Percentiles rank a stretch among this genome's conserved stretches.
Conservation (phyloP, 2,888 invertebrate genomes). For the Drosophila parthenogenetica region DNA sequence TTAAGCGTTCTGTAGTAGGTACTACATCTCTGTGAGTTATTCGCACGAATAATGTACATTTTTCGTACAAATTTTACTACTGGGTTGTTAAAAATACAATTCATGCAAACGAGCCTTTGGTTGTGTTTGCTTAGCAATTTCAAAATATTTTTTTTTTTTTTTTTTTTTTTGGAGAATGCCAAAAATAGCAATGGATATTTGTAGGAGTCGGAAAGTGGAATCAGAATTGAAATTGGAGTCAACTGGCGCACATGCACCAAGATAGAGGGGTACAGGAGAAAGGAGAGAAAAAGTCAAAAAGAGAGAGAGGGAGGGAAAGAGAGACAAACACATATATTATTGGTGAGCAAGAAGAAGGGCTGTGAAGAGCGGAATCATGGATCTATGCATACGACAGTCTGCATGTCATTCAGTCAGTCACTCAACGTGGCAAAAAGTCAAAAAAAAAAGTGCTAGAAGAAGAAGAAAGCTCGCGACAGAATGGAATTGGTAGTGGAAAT, state of each 20-base stretch:
- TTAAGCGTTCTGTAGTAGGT: no score
- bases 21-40: no score
- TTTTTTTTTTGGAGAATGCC: constrained; percentile 6
- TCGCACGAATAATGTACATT: no score
- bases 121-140: constrained; percentile 50
- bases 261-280: background rate
- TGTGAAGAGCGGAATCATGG: constrained; percentile 25
- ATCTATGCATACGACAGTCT: constrained; percentile 62
- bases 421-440: constrained; percentile 43
- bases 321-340: constrained; percentile 36
- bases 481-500: constrained; percentile 37
- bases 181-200: constrained; percentile 31
- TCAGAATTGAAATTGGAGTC: constrained; percentile 61
- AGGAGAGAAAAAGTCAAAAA: no score
- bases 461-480: constrained; percentile 69
- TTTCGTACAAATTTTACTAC: no score
- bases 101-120: constrained; percentile 52
- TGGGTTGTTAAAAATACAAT: constrained; percentile 54
- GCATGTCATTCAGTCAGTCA: constrained; percentile 48
- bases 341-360: constrained; percentile 18
- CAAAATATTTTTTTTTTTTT: constrained; percentile 2
- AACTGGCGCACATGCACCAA: constrained; percentile 45
- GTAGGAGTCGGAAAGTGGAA: constrained; percentile 23
- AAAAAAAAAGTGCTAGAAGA: constrained; percentile 5
- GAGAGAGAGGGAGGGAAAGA: background rate